Conservation (phyloP, 2,797 vertebrate species). For the Chloroceryle inda region DNA sequence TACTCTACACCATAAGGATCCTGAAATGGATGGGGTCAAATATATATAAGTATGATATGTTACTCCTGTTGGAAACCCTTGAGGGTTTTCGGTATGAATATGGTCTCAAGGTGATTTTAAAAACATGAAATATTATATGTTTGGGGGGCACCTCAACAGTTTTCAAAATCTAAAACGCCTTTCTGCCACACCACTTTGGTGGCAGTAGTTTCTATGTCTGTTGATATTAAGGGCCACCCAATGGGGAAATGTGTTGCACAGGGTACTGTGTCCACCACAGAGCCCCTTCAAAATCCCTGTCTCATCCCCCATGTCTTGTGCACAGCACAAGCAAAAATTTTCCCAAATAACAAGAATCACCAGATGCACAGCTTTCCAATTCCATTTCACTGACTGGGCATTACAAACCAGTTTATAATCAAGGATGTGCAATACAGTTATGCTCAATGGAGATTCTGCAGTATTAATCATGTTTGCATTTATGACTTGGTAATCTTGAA, state of each 20-base stretch:
- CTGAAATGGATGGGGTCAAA: neutral
- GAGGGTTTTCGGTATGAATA: neutral
- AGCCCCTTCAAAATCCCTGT: neutral
- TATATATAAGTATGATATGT: neutral
- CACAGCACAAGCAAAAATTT: neutral
- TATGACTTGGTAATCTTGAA: neutral
- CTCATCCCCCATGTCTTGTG: neutral
- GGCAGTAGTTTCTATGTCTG: neutral
- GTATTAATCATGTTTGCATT: neutral
- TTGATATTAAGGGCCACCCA: neutral
- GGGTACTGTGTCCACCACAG: neutral
- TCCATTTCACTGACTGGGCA: neutral
- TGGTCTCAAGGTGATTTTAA: neutral
- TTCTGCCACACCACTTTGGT: neutral
- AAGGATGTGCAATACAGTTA: neutral
- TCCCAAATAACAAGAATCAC: neutral
- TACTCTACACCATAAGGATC: neutral
- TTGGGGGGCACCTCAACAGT: neutral
- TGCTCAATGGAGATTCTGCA: neutral
- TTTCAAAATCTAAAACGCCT: neutral
- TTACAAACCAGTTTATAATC: neutral
- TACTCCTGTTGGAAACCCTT: neutral
- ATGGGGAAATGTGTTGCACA: neutral
- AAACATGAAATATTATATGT: neutral
- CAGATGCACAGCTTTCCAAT: neutral